A percentile compares a stretch with the other conserved stretches of the same genome.
Conservation (phyloP, 2,113 vertebrate genomes). For the Hippocampus zosterae region DNA sequence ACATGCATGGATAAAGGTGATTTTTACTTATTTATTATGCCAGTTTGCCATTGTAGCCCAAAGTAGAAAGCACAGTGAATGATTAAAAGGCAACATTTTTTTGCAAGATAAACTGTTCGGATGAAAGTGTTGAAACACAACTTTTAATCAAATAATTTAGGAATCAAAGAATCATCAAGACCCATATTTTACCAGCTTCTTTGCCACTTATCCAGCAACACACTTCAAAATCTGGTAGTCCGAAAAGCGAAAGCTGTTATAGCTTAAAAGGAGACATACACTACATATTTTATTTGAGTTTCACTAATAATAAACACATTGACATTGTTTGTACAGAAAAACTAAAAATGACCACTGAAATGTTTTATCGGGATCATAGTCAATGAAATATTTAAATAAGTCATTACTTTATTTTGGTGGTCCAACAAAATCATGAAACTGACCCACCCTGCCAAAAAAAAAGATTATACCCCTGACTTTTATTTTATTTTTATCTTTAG, state of each 20-base stretch:
- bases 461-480: too few species aligned
- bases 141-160: not conserved
- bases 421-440: too few species aligned
- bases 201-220: not conserved
- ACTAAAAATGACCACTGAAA: too few species aligned
- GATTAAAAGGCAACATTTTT: constrained; percentile 27
- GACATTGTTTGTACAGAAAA: too few species aligned
- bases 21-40: constrained; percentile 28
- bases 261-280: not conserved
- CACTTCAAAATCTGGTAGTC: not conserved
- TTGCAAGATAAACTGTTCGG: not conserved
- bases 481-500: too few species aligned
- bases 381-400: too few species aligned
- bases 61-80: constrained; percentile 20
- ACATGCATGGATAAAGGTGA: not conserved
- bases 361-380: too few species aligned
- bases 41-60: constrained; percentile 33
- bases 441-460: too few species aligned
- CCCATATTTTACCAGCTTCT: not conserved
- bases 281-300: too few species aligned
- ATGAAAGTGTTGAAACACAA: not conserved
- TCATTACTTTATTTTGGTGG: too few species aligned
- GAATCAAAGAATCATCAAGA: not conserved
- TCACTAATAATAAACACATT: too few species aligned
- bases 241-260: not conserved